These are phyloP conservation scores for Hipposideros larvatus DNA, from an alignment of 2,797 vertebrate genomes.

Conservation along the genomic window DNA sequence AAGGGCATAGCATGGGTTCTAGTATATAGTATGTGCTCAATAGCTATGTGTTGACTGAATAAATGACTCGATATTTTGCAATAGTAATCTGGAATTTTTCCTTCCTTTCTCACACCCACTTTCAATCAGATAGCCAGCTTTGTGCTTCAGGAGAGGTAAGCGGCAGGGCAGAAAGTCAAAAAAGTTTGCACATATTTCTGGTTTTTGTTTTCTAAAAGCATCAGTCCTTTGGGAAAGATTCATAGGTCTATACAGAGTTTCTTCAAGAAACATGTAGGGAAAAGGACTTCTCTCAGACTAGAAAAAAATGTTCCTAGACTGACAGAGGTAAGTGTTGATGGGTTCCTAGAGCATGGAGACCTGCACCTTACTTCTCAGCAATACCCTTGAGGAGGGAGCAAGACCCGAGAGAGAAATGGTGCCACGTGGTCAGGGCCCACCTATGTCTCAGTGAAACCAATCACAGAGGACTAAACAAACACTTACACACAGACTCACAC, in stretches of 20 bases:
- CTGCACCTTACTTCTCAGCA: not conserved
- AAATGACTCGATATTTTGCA: slow-evolving; percentile 24
- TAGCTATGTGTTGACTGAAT: not conserved
- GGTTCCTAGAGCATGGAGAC: not conserved
- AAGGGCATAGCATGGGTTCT: not conserved
- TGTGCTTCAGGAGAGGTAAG: not conserved
- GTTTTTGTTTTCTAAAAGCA: slow-evolving; percentile 40
- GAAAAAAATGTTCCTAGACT: not conserved
- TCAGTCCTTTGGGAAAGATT: not conserved
- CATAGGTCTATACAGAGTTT: not conserved
- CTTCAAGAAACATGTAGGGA: slow-evolving; percentile 31
- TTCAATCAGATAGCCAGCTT: slow-evolving; percentile 24
- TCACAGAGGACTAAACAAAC: not conserved
- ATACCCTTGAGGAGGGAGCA: not conserved
- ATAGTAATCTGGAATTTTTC: not conserved
- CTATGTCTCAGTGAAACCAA: not conserved
- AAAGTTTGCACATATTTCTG: not conserved
- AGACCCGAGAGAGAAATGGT: not conserved
- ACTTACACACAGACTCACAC: not conserved
- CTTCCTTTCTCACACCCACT: not conserved
- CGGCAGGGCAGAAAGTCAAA: not conserved
- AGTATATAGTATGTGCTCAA: not conserved
- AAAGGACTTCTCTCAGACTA: slow-evolving; percentile 24
- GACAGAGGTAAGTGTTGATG: not conserved
- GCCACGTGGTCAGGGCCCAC: not conserved